Percentiles rank a stretch among this genome's conserved stretches.
Conservation (phyloP, 2,797 vertebrate genomes). For the Tachyglossus aculeatus region DNA sequence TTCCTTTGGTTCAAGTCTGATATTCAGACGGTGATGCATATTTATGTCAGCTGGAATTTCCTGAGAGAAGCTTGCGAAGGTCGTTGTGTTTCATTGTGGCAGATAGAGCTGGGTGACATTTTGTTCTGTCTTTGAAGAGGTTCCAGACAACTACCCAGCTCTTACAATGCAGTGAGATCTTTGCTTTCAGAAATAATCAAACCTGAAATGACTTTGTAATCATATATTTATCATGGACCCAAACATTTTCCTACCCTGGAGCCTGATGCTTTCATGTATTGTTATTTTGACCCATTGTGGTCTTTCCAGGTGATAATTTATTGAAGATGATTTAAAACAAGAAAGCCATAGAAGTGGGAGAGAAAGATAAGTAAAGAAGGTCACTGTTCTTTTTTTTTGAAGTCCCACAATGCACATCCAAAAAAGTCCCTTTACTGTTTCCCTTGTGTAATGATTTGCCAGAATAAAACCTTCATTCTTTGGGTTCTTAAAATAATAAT, state of each 20-base stretch:
- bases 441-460: background rate
- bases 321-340: slow-evolving; percentile 27
- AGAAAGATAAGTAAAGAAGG: background rate
- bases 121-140: slow-evolving; percentile 23
- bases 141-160: slow-evolving; percentile 34
- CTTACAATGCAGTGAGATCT: background rate
- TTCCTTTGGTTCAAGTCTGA: too few relatives aligned
- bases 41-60: too few relatives aligned
- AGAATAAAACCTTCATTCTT: too few relatives aligned
- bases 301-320: slow-evolving; percentile 37
- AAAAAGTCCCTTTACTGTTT: background rate
- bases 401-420: too few relatives aligned
- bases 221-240: slow-evolving; percentile 47
- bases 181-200: slow-evolving; percentile 58
- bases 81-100: too few relatives aligned
- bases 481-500: too few relatives aligned
- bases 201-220: slow-evolving; percentile 30
- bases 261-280: slow-evolving; percentile 35
- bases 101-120: slow-evolving; percentile 33
- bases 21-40: too few relatives aligned
- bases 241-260: background rate
- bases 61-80: too few relatives aligned
- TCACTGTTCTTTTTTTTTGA: background rate
- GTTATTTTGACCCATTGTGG: slow-evolving; percentile 25
- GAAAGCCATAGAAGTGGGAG: background rate